These are phyloP conservation scores for Chitala chitala DNA, from an alignment of 2,113 vertebrate species.

Conservation along the genomic window DNA sequence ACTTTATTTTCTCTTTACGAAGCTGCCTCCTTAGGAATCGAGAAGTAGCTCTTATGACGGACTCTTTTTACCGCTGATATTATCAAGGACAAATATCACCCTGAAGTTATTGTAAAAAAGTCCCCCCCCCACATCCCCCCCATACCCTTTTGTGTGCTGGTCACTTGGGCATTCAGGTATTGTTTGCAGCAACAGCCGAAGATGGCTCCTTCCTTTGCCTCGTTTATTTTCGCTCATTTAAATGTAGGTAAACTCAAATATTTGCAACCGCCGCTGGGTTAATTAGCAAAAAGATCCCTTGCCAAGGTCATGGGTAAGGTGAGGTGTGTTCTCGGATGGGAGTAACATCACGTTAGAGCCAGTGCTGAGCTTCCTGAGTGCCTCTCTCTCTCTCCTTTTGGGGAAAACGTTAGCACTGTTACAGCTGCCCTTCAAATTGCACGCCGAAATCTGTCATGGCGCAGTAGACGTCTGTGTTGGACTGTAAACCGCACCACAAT, in stretches of 20 bases:
- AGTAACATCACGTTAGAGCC: no score
- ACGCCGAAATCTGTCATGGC: no score
- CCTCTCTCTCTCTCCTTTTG: no score
- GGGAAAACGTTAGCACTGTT: no score
- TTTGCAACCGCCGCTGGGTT: conserved; percentile 28
- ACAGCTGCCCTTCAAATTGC: no score
- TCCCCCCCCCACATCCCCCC: not conserved
- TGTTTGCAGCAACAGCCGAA: conserved; percentile 1
- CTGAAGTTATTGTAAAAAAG: not conserved
- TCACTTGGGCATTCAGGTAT: not conserved
- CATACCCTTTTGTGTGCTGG: not conserved
- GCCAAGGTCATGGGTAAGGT: conserved; percentile 14
- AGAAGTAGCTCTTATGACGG: not conserved
- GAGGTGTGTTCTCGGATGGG: not conserved
- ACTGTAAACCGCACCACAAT: not conserved
- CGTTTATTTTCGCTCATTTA: conserved; percentile 9
- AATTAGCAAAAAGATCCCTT: conserved; percentile 35
- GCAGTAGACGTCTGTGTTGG: no score
- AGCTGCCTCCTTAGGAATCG: not conserved
- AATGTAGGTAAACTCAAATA: no score
- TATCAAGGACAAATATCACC: not conserved
- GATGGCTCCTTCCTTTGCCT: not conserved
- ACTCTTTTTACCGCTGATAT: not conserved
- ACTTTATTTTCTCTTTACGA: not conserved
- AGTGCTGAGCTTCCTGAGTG: no score